Conservation (phyloP, 2,888 invertebrate species). For the Glyphotaelius pellucidus region DNA sequence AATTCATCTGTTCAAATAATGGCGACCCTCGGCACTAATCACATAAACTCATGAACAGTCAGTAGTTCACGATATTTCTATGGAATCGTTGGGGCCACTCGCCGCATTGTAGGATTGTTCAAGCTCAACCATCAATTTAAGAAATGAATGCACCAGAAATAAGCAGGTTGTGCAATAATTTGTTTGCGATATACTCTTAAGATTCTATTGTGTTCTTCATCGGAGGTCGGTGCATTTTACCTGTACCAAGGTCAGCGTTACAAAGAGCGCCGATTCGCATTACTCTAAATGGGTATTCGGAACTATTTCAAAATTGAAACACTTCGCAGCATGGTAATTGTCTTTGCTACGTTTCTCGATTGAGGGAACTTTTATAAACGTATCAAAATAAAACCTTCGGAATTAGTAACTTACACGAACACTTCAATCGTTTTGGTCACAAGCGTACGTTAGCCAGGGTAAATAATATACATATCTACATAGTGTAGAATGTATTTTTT, state of each 20-base stretch:
- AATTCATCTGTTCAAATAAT: background rate
- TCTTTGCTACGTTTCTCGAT: background rate
- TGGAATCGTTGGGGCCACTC: background rate
- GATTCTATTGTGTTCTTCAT: conserved; percentile 40
- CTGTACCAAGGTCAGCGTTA: conserved; percentile 18
- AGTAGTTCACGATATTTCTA: conserved; percentile 10
- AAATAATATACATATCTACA: background rate
- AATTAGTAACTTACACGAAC: background rate
- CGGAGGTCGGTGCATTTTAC: conserved; percentile 25
- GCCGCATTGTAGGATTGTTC: conserved; percentile 26
- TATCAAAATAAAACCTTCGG: background rate
- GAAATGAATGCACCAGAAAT: conserved; percentile 43
- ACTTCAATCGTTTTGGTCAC: background rate
- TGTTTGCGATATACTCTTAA: conserved; percentile 28
- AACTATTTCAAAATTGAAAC: conserved; percentile 9
- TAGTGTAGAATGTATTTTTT: background rate
- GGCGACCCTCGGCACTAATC: conserved; percentile 14
- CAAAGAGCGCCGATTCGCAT: conserved; percentile 18
- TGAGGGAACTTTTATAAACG: background rate
- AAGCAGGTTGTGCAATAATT: conserved; percentile 24
- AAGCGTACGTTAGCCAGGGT: background rate
- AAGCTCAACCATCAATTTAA: conserved; percentile 27
- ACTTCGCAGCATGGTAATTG: background rate
- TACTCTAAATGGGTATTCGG: conserved; percentile 3
- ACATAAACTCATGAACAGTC: background rate